Conservation (phyloP, 2,888 invertebrate genomes). For the Stramonita haemastoma region DNA sequence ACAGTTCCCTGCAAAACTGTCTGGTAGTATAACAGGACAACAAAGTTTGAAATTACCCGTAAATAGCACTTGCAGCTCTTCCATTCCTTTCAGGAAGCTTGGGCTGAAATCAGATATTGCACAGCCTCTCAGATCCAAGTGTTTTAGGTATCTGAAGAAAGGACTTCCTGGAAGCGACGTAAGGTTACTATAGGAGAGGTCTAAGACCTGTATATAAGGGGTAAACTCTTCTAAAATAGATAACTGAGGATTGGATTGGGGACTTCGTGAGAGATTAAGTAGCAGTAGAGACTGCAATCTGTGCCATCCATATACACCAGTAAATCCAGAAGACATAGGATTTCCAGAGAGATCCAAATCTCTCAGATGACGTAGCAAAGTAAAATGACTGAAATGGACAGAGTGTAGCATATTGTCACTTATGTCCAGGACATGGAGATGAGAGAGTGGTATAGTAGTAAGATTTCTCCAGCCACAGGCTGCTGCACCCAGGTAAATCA, state of each 20-base stretch:
- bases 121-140: not conserved
- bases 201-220: not conserved
- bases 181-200: not conserved
- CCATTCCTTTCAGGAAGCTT: not conserved
- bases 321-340: not conserved
- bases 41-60: not conserved
- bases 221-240: not conserved
- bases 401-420: not conserved
- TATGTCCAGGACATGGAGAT: not conserved
- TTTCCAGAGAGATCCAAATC: not conserved
- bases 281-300: not conserved
- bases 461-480: not conserved
- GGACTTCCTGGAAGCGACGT: too few species aligned
- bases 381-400: not conserved
- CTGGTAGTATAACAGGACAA: not conserved
- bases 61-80: not conserved
- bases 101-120: not conserved
- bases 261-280: not conserved
- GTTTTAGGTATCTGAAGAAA: not conserved
- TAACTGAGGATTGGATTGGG: not conserved
- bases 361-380: not conserved
- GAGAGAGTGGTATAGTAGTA: not conserved
- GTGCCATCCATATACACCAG: not conserved
- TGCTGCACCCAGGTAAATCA: not conserved
- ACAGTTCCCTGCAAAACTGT: not conserved